A percentile compares a stretch with the other conserved stretches of the same genome.
phyloP scores from a whole-genome alignment of 1,140 invertebrate genomes.

The Heliconius congener region DNA sequence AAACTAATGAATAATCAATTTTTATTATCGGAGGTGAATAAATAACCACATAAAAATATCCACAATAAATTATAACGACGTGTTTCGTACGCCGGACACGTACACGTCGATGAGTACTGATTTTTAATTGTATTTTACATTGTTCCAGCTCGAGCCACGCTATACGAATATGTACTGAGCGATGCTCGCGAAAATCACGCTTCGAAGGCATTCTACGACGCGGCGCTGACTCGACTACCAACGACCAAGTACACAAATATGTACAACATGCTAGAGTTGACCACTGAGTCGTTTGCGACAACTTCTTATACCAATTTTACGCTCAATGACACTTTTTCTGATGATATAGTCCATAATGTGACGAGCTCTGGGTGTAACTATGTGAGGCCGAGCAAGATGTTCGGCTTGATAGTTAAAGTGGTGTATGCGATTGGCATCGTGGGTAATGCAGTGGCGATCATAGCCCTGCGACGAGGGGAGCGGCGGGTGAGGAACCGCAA shows the following conservation, averaged over 20 bases:
- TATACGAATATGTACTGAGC: neutral
- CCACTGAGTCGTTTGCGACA: conserved; percentile 9
- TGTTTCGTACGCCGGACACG: neutral
- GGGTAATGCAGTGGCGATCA: conserved; percentile 71
- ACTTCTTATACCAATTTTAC: conserved; percentile 2
- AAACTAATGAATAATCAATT: conserved; percentile 13
- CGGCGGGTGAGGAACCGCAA: conserved; percentile 87
- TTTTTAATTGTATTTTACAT: neutral
- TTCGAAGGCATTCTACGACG: conserved; percentile 18
- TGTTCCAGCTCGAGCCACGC: conserved; percentile 15
- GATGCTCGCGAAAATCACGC: conserved; percentile 6
- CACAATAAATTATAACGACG: neutral
- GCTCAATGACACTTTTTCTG: neutral
- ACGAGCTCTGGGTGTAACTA: neutral
- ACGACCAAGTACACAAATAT: neutral
- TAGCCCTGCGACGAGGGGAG: conserved; percentile 72
- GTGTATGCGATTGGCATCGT: conserved; percentile 74
- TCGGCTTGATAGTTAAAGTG: conserved; percentile 47
- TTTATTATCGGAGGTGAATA: conserved; percentile 1
- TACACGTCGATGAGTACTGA: neutral
- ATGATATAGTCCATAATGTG: neutral
- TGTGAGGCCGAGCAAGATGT: conserved; percentile 22
- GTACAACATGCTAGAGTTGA: conserved; percentile 11
- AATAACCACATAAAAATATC: neutral
- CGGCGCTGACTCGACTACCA: neutral